phyloP scores from a whole-genome alignment of 2,797 vertebrate species.

The Miichthys miiuy region DNA sequence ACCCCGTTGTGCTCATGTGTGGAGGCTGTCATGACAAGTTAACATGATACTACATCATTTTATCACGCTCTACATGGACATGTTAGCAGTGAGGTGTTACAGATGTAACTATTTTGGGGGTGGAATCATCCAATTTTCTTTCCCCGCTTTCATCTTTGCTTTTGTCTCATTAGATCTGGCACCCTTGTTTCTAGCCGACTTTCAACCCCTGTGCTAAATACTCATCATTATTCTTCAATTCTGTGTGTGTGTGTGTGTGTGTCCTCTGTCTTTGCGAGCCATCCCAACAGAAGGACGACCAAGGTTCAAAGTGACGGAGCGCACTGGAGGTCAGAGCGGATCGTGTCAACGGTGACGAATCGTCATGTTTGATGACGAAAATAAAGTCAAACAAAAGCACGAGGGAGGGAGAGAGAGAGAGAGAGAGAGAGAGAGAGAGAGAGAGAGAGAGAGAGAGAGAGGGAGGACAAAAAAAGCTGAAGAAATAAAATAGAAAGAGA shows the following conservation, averaged over 20 bases:
- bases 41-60: constrained; percentile 38
- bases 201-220: constrained; percentile 35
- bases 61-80: background rate
- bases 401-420: constrained; percentile 26
- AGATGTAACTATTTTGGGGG: constrained; percentile 16
- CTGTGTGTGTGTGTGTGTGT: background rate
- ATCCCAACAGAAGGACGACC: constrained; percentile 34
- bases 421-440: background rate
- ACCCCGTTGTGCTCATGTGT: constrained; percentile 38
- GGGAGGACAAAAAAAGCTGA: background rate
- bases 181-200: constrained; percentile 15
- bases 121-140: constrained; percentile 17
- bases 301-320: constrained; percentile 56
- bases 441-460: constrained; percentile 24
- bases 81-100: constrained; percentile 11
- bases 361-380: constrained; percentile 61
- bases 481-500: background rate
- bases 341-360: constrained; percentile 65
- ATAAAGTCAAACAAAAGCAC: constrained; percentile 55
- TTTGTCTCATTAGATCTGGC: constrained; percentile 48
- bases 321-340: constrained; percentile 50
- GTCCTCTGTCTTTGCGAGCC: constrained; percentile 41
- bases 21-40: constrained; percentile 52
- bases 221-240: constrained; percentile 44
- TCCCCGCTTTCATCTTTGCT: constrained; percentile 26